Evolutionary conservation across 1,140 invertebrate genomes (phyloP), one percentile per base, ranked within the genome.

Genomic region (Drosophila paulistorum): DNA sequence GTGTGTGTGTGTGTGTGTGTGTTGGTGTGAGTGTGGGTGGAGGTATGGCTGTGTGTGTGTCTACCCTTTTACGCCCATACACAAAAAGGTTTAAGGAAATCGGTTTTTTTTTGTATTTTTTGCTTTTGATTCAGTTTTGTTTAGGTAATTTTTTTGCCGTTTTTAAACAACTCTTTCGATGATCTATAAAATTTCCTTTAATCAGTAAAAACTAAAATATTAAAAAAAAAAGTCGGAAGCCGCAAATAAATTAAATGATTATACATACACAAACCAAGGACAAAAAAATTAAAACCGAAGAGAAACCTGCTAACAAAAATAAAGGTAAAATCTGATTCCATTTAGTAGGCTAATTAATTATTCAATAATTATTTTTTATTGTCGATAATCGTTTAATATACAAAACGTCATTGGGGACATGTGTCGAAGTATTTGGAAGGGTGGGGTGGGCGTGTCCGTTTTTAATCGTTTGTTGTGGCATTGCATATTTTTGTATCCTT

Each of bases 331-430:
- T 62, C 26, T 30, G 55, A 71, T 87, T 82, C 42, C 48, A 71
- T 61, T 71, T 69, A 71, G 51, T 83, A 66, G 67, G 67, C 72
- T 67, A 83, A 82, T 86, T 69, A 83, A 82, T 86, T 82, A 82
- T 65, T 41, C 20, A 65, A 65, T 74, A 71, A 82, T 77, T 79
- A 20, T 51, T 81, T 77, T 48, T 69, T 86, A 72, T 81, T 63
- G 54, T 71, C 71, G 57, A 78, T 85, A 86, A 87, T 87, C 71
- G 54, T n/a, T 26, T 72, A 86, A 73, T 72, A 37, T 41, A 64
- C 42, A 65, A 51, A 69, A 55, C 10, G 17, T 51, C 45, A 51
- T 23, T 51, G 17, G 45, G 45, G 45, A 51, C 45, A 51, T 3
- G 45, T 51, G 45, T 20, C 17, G 2, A 51, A 51, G 45, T 9